Evolutionary conservation across 2,113 vertebrate genomes (phyloP).

Genomic region (Nicator chloris): DNA sequence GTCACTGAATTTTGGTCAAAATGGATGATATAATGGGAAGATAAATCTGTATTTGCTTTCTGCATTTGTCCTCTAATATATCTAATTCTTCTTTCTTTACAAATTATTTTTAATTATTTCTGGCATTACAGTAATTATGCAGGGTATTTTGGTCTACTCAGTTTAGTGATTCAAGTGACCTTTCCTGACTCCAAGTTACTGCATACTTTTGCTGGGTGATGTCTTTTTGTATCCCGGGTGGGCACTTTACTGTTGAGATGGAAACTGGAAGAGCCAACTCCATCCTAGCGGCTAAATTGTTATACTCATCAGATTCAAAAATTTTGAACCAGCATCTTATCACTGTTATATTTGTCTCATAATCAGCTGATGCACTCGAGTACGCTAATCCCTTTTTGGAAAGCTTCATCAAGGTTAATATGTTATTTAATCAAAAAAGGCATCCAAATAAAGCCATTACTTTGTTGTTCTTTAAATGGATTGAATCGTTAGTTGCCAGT

Average conservation of each 20-base stretch:
- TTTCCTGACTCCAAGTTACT: background rate
- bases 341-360: slow-evolving; percentile 40
- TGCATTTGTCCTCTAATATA: background rate
- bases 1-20: slow-evolving; percentile 26
- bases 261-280: slow-evolving; percentile 21
- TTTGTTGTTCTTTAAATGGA: slow-evolving; percentile 57
- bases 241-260: background rate
- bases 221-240: background rate
- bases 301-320: slow-evolving; percentile 49
- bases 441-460: slow-evolving; percentile 56
- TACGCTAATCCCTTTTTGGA: slow-evolving; percentile 44
- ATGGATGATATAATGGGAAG: background rate
- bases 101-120: background rate
- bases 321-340: slow-evolving; percentile 36
- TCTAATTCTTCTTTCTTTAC: background rate
- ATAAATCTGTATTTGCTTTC: background rate
- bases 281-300: background rate
- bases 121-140: background rate
- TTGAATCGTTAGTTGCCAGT: slow-evolving; percentile 43
- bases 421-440: slow-evolving; percentile 58
- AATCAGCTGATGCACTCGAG: slow-evolving; percentile 39
- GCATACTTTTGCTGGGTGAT: slow-evolving; percentile 1
- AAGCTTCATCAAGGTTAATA: slow-evolving; percentile 64
- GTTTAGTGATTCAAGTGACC: background rate
- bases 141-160: background rate